Evolutionary conservation across 2,113 vertebrate species (phyloP).

Genomic region (Chloropsis cyanopogon): DNA sequence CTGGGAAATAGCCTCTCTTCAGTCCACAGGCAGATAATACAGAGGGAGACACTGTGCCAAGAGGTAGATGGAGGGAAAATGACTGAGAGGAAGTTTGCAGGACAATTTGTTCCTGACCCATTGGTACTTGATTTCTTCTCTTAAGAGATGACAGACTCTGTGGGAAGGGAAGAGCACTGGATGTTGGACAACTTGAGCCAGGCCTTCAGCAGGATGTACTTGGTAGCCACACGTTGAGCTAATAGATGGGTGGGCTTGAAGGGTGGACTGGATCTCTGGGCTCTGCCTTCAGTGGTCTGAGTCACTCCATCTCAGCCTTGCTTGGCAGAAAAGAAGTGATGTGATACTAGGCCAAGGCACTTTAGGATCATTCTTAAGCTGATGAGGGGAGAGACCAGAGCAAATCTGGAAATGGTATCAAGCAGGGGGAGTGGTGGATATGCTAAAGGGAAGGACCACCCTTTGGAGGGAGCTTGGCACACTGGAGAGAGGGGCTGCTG

Average conservation of each 20-base stretch:
- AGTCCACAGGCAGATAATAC: too few species aligned
- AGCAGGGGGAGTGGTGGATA: accelerated
- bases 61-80: neutral
- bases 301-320: neutral
- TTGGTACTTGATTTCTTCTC: neutral
- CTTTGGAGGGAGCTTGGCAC: neutral
- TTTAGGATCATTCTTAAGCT: neutral
- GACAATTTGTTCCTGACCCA: neutral
- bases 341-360: neutral
- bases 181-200: neutral
- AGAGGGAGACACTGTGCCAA: neutral
- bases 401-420: neutral
- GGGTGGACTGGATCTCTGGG: neutral
- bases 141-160: neutral
- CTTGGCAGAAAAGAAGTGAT: neutral
- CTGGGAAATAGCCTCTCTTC: neutral
- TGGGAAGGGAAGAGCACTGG: neutral
- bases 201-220: neutral
- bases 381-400: neutral
- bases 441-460: too few species aligned
- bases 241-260: neutral
- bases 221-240: neutral
- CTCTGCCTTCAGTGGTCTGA: neutral
- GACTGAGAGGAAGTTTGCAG: neutral
- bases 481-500: neutral